Base-by-base conservation (phyloP, 1,140 invertebrate genomes). In the Rhyacophila brunnea region DNA sequence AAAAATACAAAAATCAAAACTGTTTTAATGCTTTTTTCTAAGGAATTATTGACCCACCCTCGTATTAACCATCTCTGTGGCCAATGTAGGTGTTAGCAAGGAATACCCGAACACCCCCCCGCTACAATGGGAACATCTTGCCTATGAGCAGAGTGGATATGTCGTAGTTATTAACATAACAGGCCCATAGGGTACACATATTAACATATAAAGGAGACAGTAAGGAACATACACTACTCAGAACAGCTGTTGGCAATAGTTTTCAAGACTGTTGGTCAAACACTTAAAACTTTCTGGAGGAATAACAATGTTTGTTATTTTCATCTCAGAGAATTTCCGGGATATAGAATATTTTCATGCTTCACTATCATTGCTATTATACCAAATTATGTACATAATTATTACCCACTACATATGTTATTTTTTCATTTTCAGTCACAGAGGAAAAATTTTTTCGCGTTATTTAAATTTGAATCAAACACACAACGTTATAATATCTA, bases 161-260 rank as follows among this genome's bases (percentile, higher is more conserved):
- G 19, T 18, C 38, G 50, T 38, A 52, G 50, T 52, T 52, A 52
- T 52, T 52, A 52, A 42, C 50, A 52, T 52, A 52, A 52, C 50
- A 43, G 38, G 19, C 38, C 38, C 50, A 38, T 15, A 15, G 28
- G 50, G 10, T 36, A 20, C 18, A 13, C 40, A 52, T 43, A 52
- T 52, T 52, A 52, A 52, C 20, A 9, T n/a, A 49, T 14, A 15
- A 32, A 49, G 23, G 35, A 13, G 23, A 32, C 15, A 34, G 13
- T 49, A 11, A 50, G 9, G 38, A 50, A 50, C 48, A 28, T 28
- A 28, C 4, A 28, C 23, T 28, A 28, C 23, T 28, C 23, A 28
- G 23, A 28, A 28, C 23, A 28, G 23, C 23, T 28, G 23, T 28
- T 28, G 23, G 23, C 23, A 28, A 28, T 28, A 28, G 23, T 28